Base-by-base conservation (phyloP, 2,888 invertebrate species). In the Noctua janthina region DNA sequence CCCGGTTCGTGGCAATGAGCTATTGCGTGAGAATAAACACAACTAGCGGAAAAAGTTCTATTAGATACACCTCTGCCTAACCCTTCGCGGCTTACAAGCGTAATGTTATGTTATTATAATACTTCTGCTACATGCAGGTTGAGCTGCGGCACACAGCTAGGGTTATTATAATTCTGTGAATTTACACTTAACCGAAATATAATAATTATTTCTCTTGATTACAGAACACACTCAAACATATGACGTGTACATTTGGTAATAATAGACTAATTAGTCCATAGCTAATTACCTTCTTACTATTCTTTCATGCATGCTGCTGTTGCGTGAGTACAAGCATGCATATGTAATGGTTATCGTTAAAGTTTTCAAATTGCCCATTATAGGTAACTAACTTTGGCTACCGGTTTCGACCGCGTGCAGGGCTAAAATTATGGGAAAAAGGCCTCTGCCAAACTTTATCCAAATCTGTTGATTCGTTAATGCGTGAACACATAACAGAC, bases 201-300 rank as follows among this genome's bases (percentile, higher is more conserved):
- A 4, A 46, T 39, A 46, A n/a, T 51, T 20, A n/a, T 56, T 56
- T 23, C 15, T 73, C 35, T 59, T 23, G 23, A 67, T 59, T 59
- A 71, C 66, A 2, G 20, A 67, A 72, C 49, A 39, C 3, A 20
- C 56, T 56, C 23, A 43, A 64, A 76, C 64, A 76, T 66, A 76
- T 76, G 74, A 72, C 70, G 51, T 70, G 54, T 68, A 46, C 15
- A 56, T 87, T 83, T 70, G 64, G 74, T 86, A 87, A 87, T 59
- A 69, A 43, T 59, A 49, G 51, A 68, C 29, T 83, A 75, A 83
- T 87, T 82, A 89, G 69, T 67, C 71, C 49, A 68, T 68, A 43
- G 43, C 62, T 81, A 81, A 86, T 89, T 81, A 71, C 46, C 43
- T 68, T 49, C n/a, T 74, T 67, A 71, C 69, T 81, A 82, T 82